phyloP scores from a whole-genome alignment of 1,140 invertebrate species.

The Apis florea region DNA sequence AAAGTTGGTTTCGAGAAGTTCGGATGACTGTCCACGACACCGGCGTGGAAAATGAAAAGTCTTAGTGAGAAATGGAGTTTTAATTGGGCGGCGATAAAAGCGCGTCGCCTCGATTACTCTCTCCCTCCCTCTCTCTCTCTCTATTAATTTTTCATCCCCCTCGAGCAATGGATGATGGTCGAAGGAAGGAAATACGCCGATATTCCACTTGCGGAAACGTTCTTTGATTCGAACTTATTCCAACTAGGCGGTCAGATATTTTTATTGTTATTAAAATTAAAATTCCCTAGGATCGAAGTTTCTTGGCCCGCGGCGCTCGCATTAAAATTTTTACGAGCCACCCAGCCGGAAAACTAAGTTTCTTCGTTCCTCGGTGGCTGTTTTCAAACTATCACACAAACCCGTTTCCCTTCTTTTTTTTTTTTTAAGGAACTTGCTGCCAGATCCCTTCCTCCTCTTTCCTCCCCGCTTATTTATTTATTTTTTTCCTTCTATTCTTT shows the following conservation, averaged over 20 bases:
- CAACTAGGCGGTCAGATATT: background rate
- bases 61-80: background rate
- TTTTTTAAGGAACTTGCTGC: background rate
- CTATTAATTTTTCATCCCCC: background rate
- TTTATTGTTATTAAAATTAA: background rate
- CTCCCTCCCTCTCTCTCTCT: too few species aligned
- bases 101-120: background rate
- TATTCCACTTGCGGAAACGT: background rate
- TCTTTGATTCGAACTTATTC: background rate
- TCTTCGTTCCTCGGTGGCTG: background rate
- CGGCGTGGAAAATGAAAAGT: background rate
- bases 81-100: background rate
- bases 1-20: background rate
- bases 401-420: background rate
- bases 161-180: background rate
- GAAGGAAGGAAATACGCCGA: background rate
- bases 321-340: slow-evolving; percentile 31
- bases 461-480: background rate
- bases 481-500: background rate
- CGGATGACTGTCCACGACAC: background rate
- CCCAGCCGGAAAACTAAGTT: slow-evolving; percentile 16
- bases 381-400: background rate
- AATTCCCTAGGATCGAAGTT: background rate
- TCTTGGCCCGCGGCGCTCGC: too few species aligned
- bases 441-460: background rate